phyloP scores from a whole-genome alignment of 2,888 invertebrate species.

The Tillus elongatus region DNA sequence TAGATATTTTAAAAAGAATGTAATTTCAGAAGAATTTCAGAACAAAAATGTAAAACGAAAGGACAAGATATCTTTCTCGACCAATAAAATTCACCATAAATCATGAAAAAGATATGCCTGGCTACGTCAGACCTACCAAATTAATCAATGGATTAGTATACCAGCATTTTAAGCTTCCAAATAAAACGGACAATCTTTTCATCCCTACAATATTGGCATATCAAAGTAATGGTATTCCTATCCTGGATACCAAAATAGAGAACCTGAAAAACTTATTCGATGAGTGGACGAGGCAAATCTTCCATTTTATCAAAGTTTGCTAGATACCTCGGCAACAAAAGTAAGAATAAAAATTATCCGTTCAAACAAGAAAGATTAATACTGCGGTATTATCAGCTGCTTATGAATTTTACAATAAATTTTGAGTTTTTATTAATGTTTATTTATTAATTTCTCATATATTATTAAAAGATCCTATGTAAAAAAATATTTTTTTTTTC shows the following conservation, averaged over 20 bases:
- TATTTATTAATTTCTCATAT: neutral
- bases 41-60: neutral
- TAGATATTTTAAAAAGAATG: neutral
- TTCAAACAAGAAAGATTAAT: too few relatives aligned
- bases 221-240: neutral
- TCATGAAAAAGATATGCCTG: conserved; percentile 1
- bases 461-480: conserved; percentile 1
- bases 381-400: too few relatives aligned
- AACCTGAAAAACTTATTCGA: neutral
- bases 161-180: neutral
- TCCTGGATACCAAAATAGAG: neutral
- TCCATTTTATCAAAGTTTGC: neutral
- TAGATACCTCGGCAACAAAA: neutral
- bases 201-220: neutral
- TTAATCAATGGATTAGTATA: neutral
- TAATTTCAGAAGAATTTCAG: neutral
- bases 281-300: neutral
- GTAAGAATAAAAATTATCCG: neutral
- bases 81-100: neutral
- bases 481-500: neutral
- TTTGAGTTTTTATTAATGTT: too few relatives aligned
- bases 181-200: neutral
- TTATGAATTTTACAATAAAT: too few relatives aligned
- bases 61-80: neutral
- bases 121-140: neutral